phyloP scores from a whole-genome alignment of 2,888 invertebrate species.

The Busseola fusca region DNA sequence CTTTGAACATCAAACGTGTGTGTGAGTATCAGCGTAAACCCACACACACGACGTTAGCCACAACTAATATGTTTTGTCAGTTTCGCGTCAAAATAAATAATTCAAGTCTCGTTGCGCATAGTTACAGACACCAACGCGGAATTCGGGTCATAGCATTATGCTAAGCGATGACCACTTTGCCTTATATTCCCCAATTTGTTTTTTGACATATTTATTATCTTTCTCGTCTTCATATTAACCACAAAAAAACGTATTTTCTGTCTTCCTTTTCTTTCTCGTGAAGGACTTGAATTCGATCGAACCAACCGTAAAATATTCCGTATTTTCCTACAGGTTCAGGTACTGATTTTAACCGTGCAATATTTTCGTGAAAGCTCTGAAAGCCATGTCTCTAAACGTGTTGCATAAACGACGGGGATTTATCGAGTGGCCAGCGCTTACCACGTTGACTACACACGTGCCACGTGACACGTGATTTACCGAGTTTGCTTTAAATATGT shows the following conservation, averaged over 20 bases:
- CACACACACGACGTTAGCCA: no score
- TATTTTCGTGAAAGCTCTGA: slow-evolving; percentile 28
- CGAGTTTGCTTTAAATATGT: slow-evolving; percentile 26
- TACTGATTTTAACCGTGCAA: slow-evolving; percentile 6
- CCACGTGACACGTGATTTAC: slow-evolving; percentile 49
- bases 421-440: slow-evolving; percentile 50
- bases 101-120: neutral
- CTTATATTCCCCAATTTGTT: no score
- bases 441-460: slow-evolving; percentile 48
- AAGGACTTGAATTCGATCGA: neutral
- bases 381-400: slow-evolving; percentile 31
- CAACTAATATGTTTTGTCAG: no score
- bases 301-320: neutral
- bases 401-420: slow-evolving; percentile 46
- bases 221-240: no score
- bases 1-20: no score
- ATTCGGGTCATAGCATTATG: no score
- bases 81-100: neutral
- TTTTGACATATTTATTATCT: no score
- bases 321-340: neutral
- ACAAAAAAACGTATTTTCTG: no score
- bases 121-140: no score
- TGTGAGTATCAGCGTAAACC: neutral
- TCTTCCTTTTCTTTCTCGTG: no score
- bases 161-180: no score